A percentile compares a stretch with the other conserved stretches of the same genome.
Conservation (phyloP, 2,797 vertebrate species). For the Clarias fuscus region DNA sequence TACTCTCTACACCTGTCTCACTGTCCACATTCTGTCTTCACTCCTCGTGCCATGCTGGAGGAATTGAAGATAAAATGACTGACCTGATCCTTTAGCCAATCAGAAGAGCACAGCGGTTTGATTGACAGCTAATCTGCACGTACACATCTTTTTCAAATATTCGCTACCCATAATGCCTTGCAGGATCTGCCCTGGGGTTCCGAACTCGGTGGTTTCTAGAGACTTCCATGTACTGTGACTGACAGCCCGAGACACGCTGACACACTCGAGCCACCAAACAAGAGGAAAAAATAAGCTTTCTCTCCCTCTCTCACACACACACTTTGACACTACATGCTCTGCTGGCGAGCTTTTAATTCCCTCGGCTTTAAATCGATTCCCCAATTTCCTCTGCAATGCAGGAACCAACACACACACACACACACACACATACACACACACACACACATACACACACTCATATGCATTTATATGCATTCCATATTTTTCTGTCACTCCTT, state of each 20-base stretch:
- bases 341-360: slow-evolving; percentile 11
- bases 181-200: neutral
- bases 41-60: neutral
- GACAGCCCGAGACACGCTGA: neutral
- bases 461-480: neutral
- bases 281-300: too few species aligned
- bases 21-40: too few species aligned
- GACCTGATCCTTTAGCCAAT: neutral
- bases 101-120: neutral
- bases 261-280: neutral
- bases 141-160: neutral
- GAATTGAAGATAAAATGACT: neutral
- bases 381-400: slow-evolving; percentile 13
- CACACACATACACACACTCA: neutral
- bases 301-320: neutral
- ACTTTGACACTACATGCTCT: neutral
- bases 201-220: neutral
- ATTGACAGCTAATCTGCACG: neutral
- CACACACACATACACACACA: neutral
- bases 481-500: neutral
- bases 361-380: neutral
- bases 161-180: slow-evolving; percentile 16
- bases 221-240: neutral
- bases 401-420: neutral
- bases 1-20: neutral